A percentile compares a stretch with the other conserved stretches of the same genome.
Conservation (phyloP, 1,140 invertebrate species). For the Leptopilina boulardi region DNA sequence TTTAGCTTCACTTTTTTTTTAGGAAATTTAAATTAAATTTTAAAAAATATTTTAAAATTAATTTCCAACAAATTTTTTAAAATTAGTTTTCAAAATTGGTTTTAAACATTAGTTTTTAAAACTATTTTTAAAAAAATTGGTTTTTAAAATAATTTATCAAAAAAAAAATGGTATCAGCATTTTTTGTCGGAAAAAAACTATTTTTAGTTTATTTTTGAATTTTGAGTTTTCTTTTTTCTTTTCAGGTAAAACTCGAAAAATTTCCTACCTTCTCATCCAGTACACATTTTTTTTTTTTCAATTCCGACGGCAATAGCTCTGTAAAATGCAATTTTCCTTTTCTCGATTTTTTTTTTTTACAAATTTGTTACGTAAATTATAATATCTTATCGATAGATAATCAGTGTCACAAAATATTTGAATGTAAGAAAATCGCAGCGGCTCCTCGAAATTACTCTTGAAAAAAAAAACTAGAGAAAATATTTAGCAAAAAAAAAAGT, state of each 20-base stretch:
- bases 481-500: neutral
- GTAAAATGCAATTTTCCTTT: conserved; percentile 39
- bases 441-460: neutral
- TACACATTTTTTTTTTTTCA: too few species aligned
- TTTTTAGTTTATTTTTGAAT: too few species aligned
- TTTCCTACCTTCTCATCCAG: conserved; percentile 59
- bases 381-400: conserved; percentile 21
- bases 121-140: too few species aligned
- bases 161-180: too few species aligned
- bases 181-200: too few species aligned
- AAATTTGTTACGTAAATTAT: conserved; percentile 30
- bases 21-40: too few species aligned
- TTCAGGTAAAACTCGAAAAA: neutral
- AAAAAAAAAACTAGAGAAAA: neutral
- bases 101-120: too few species aligned
- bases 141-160: too few species aligned
- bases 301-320: conserved; percentile 52
- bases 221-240: neutral
- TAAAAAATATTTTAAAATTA: too few species aligned
- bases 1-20: too few species aligned
- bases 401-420: conserved; percentile 27
- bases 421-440: conserved; percentile 13
- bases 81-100: too few species aligned
- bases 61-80: too few species aligned
- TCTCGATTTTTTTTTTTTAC: conserved; percentile 42